Evolutionary conservation across 2,797 vertebrate genomes (phyloP).

Genomic region (Gallirallus australis): DNA sequence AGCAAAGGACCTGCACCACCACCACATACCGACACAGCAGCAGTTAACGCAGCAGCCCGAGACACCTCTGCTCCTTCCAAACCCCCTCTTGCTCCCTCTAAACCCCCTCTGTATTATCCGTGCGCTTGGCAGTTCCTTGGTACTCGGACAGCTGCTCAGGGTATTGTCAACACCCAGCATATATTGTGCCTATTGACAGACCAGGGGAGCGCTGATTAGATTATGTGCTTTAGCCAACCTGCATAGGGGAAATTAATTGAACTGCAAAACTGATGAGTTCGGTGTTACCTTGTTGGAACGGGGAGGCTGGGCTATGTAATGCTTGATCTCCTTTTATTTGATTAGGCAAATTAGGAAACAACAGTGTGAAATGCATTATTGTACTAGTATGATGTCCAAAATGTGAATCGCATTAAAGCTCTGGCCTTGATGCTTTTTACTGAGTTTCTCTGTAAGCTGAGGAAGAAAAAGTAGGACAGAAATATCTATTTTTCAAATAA

Average conservation of each 20-base stretch:
- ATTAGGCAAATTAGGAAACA: conserved; percentile 74
- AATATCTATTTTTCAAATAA: background rate
- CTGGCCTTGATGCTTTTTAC: background rate
- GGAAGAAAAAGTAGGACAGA: background rate
- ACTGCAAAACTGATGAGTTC: conserved; percentile 26
- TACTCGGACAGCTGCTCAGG: background rate
- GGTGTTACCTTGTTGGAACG: background rate
- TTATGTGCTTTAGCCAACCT: conserved; percentile 45
- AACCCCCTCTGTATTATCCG: background rate
- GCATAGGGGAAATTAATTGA: conserved; percentile 42
- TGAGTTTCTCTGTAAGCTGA: background rate
- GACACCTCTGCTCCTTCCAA: background rate
- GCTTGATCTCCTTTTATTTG: conserved; percentile 68
- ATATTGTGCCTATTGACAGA: background rate
- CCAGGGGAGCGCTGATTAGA: background rate
- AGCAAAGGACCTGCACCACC: rapidly evolving
- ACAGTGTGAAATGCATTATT: conserved; percentile 70
- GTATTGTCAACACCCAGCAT: background rate
- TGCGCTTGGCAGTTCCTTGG: rapidly evolving
- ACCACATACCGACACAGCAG: rapidly evolving
- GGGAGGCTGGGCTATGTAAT: conserved; percentile 57
- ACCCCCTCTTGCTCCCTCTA: background rate
- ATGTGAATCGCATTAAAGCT: conserved; percentile 52
- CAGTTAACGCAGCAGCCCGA: rapidly evolving
- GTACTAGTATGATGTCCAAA: conserved; percentile 52